Conservation (phyloP, 92 coral and sea anemone genomes). For the Palythoa heliodiscus region DNA sequence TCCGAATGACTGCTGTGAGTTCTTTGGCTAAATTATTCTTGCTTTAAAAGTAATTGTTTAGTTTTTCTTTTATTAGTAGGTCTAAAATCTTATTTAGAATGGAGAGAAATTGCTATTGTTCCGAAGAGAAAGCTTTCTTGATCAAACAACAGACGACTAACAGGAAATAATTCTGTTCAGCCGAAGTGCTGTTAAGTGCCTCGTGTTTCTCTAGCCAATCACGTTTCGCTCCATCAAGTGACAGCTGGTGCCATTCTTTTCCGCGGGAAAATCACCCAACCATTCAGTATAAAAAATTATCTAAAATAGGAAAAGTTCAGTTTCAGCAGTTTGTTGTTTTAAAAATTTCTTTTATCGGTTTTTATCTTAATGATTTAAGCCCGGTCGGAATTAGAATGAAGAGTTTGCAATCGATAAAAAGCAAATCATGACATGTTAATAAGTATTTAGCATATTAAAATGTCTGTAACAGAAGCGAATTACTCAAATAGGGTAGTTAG, state of each 20-base stretch:
- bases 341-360: no score
- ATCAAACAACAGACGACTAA: slow-evolving; percentile 44
- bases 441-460: slow-evolving; percentile 71
- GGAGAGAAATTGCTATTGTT: slow-evolving; percentile 27
- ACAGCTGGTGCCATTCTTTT: slow-evolving; percentile 78
- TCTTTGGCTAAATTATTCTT: background rate
- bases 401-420: background rate
- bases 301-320: background rate
- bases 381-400: background rate
- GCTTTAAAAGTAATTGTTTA: slow-evolving; percentile 11
- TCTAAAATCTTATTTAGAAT: slow-evolving; percentile 21
- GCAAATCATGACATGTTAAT: slow-evolving; percentile 44
- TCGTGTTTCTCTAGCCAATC: slow-evolving; percentile 67
- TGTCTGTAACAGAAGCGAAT: background rate
- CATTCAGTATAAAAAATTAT: slow-evolving; percentile 59
- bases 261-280: slow-evolving; percentile 88
- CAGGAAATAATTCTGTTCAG: slow-evolving; percentile 39
- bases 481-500: background rate
- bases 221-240: slow-evolving; percentile 36
- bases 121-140: slow-evolving; percentile 13
- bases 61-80: background rate
- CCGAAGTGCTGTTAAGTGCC: slow-evolving; percentile 46
- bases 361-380: background rate
- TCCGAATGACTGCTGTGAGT: slow-evolving; percentile 12
- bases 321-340: background rate